Conservation (phyloP, 2,888 invertebrate genomes). For the Athrips mouffetella region DNA sequence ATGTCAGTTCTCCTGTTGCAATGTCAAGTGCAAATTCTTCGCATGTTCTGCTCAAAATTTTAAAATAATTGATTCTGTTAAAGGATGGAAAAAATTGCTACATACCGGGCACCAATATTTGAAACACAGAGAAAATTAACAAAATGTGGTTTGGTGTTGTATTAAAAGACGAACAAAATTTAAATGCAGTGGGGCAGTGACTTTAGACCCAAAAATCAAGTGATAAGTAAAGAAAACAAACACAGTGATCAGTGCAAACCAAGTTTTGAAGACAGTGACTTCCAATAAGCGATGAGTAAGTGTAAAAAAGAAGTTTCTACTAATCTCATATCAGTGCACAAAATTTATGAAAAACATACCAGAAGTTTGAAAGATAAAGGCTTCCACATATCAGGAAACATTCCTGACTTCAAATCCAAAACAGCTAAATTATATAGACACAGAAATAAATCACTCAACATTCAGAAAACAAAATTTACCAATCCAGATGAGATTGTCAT, state of each 20-base stretch:
- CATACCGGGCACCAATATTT: neutral
- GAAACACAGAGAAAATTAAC: neutral
- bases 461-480: constrained; percentile 7
- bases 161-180: neutral
- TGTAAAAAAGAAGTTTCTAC: neutral
- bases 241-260: neutral
- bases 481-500: constrained; percentile 6
- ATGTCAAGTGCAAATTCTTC: neutral
- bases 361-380: constrained; percentile 10
- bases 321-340: neutral
- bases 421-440: constrained; percentile 11
- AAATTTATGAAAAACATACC: constrained; percentile 4
- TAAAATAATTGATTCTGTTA: neutral
- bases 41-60: neutral
- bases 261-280: neutral
- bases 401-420: constrained; percentile 6
- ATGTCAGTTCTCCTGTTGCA: neutral
- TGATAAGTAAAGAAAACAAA: neutral
- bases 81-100: neutral
- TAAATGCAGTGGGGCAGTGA: neutral
- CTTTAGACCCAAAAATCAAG: neutral
- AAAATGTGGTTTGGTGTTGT: neutral
- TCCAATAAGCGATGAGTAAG: neutral
- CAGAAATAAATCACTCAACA: constrained; percentile 9
- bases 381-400: constrained; percentile 10